phyloP scores from a whole-genome alignment of 2,113 vertebrate genomes.

The Ptilonorhynchus violaceus region DNA sequence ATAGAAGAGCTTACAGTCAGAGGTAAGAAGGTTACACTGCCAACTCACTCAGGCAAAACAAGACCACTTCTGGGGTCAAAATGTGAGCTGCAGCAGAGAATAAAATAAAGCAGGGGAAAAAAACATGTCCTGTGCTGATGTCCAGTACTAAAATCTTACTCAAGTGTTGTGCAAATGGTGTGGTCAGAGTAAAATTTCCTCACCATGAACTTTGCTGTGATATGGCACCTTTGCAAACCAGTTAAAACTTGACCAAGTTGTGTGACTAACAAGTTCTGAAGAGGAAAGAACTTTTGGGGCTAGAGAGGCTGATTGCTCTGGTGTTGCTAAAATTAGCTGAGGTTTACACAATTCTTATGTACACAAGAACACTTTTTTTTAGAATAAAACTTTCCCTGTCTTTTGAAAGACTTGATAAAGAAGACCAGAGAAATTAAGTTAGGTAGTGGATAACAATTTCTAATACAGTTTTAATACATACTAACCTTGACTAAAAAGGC shows the following conservation, averaged over 20 bases:
- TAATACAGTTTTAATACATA: neutral
- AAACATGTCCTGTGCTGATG: neutral
- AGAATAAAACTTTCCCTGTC: neutral
- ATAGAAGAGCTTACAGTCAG: neutral
- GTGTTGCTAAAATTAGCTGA: neutral
- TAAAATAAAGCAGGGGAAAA: neutral
- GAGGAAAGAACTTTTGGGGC: neutral
- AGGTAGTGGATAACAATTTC: neutral
- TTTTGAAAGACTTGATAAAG: neutral
- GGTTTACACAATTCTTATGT: neutral
- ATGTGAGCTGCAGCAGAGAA: neutral
- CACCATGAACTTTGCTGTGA: neutral
- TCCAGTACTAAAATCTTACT: neutral
- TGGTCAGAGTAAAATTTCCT: neutral
- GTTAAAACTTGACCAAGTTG: neutral
- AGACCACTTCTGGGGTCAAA: neutral
- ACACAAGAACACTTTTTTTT: neutral
- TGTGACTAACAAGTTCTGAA: neutral
- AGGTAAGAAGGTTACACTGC: neutral
- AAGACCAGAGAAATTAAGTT: neutral
- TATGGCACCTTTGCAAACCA: neutral
- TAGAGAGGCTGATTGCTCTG: neutral
- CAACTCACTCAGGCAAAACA: neutral
- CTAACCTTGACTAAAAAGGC: neutral
- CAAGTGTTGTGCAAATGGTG: neutral